phyloP scores from a whole-genome alignment of 2,797 vertebrate species.

The Tamandua tetradactyla region DNA sequence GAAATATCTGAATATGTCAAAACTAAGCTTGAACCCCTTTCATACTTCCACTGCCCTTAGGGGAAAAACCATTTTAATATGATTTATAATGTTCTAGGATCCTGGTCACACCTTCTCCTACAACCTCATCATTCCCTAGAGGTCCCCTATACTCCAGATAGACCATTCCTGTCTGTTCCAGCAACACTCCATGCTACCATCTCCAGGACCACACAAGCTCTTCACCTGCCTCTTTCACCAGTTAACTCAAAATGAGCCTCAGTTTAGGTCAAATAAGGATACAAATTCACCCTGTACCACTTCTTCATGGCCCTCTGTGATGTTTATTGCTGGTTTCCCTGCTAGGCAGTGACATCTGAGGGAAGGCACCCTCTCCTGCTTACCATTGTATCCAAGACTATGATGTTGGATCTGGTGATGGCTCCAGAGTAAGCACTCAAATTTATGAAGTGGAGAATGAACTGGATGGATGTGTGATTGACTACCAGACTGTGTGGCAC shows the following conservation, averaged over 20 bases:
- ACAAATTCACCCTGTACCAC: background rate
- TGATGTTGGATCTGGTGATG: background rate
- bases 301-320: too few species aligned
- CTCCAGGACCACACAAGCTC: background rate
- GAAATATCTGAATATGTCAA: background rate
- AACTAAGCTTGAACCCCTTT: background rate
- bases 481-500: background rate
- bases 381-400: background rate
- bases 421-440: background rate
- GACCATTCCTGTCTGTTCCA: background rate
- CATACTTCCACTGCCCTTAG: background rate
- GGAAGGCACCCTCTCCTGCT: too few species aligned
- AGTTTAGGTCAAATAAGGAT: background rate
- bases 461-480: background rate
- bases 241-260: background rate
- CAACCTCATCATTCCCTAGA: background rate
- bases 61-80: background rate
- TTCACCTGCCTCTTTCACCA: background rate
- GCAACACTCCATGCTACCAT: background rate
- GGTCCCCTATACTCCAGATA: background rate
- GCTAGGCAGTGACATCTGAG: background rate
- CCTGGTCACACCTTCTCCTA: background rate
- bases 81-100: background rate
- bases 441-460: background rate
- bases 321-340: background rate